Conservation (phyloP, 2,113 vertebrate genomes). For the Oncorhynchus gorbuscha region DNA sequence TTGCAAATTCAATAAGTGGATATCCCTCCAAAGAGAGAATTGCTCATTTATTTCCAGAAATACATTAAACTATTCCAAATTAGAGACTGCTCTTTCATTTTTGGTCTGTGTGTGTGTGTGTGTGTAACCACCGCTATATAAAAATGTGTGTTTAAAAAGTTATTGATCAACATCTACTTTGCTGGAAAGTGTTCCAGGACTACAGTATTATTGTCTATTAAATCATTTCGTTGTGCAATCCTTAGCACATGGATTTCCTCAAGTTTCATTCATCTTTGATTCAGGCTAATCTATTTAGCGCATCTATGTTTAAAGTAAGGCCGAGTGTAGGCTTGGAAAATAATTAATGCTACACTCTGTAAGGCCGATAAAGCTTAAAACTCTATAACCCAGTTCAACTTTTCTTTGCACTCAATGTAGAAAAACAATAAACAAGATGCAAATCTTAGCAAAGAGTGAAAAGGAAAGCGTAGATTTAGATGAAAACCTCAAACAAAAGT, state of each 20-base stretch:
- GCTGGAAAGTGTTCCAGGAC: slow-evolving; percentile 15
- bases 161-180: slow-evolving; percentile 39
- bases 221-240: slow-evolving; percentile 48
- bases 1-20: no score
- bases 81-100: no score
- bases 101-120: no score
- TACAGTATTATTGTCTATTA: slow-evolving; percentile 41
- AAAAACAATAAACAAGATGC: neutral
- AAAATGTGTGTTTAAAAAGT: neutral
- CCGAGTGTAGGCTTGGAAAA: slow-evolving; percentile 17
- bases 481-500: slow-evolving; percentile 62
- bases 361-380: neutral
- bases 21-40: no score
- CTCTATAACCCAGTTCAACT: neutral
- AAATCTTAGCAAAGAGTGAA: slow-evolving; percentile 12
- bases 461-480: slow-evolving; percentile 34
- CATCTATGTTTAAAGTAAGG: slow-evolving; percentile 12
- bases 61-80: no score
- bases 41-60: no score
- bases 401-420: neutral
- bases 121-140: no score
- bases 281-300: slow-evolving; percentile 34
- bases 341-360: neutral
- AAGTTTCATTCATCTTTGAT: slow-evolving; percentile 15
- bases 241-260: slow-evolving; percentile 12